Evolutionary conservation across 2,113 vertebrate species (phyloP).

Genomic region (mouse (Mus musculus)): GRCm39 chr10:116812501-116813000

Average conservation of each 20-base stretch:
- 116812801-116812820: too few relatives aligned
- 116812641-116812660: neutral
- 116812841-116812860: too few relatives aligned
- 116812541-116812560: neutral
- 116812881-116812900: neutral
- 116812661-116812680: too few relatives aligned
- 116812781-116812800: too few relatives aligned
- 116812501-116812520: neutral
- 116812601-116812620: neutral
- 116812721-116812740: too few relatives aligned
- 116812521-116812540: neutral
- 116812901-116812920: neutral
- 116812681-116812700: too few relatives aligned
- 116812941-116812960: neutral
- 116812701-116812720: too few relatives aligned
- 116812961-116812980: neutral
- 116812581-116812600: neutral
- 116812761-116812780: too few relatives aligned
- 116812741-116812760: too few relatives aligned
- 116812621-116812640: neutral
- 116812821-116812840: too few relatives aligned
- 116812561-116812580: too few relatives aligned
- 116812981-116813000: neutral
- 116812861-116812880: neutral
- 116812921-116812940: neutral